A percentile compares a stretch with the other conserved stretches of the same genome.
These are phyloP conservation scores for Promerops cafer DNA, from an alignment of 2,113 vertebrate species.

Conservation along the genomic window DNA sequence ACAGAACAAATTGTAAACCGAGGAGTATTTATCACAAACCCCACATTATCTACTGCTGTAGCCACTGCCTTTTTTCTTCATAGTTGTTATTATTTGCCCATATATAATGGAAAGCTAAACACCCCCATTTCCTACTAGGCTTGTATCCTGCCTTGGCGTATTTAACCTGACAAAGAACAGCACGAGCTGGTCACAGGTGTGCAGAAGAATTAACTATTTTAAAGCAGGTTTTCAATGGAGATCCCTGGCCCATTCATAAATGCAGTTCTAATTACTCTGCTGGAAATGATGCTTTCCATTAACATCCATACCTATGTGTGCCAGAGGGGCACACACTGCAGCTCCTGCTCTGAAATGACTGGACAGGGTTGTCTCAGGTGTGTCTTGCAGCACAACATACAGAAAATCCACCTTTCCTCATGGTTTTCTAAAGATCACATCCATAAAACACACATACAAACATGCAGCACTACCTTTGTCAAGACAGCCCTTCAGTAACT, in stretches of 20 bases:
- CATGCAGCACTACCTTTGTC: not conserved
- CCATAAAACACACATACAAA: not conserved
- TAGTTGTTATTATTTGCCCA: not conserved
- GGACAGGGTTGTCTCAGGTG: not conserved
- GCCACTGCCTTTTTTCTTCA: not conserved
- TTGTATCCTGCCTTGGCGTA: not conserved
- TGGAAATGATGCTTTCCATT: not conserved
- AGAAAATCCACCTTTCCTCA: fast-evolving
- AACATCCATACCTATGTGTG: fast-evolving
- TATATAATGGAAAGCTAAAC: not conserved
- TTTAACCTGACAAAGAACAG: not conserved
- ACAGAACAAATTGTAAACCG: not conserved
- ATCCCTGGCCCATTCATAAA: not conserved
- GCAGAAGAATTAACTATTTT: not conserved
- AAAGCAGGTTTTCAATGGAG: not conserved
- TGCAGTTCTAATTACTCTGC: not conserved
- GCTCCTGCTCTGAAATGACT: not conserved
- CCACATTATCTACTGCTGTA: not conserved
- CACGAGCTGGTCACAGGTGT: not conserved
- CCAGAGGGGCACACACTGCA: not conserved
- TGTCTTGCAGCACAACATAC: not conserved
- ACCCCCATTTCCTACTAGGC: not conserved
- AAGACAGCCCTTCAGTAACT: not conserved
- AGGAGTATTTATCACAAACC: not conserved
- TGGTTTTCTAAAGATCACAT: not conserved